Conservation (phyloP, 2,113 vertebrate species). For the Festucalex cinctus region DNA sequence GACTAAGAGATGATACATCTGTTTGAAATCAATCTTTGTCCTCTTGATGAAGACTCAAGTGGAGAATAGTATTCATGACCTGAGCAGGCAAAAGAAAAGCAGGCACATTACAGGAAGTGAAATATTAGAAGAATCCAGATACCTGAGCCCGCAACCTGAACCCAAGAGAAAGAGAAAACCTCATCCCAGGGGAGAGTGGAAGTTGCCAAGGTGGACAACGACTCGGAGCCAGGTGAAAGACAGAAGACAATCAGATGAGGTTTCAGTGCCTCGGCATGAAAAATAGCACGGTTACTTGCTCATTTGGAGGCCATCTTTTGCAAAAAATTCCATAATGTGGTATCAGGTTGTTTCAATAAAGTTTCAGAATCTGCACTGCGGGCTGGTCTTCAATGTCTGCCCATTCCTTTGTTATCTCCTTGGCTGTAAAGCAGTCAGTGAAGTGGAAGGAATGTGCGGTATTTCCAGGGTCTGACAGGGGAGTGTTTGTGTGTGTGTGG, state of each 20-base stretch:
- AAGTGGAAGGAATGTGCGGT: constrained; percentile 71
- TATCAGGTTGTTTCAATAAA: constrained; percentile 33
- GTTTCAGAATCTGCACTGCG: constrained; percentile 30
- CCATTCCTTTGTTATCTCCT: constrained; percentile 70
- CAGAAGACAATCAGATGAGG: constrained; percentile 47
- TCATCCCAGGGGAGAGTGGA: constrained; percentile 66
- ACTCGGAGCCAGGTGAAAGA: constrained; percentile 28
- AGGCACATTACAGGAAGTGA: constrained; percentile 57
- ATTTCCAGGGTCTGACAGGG: constrained; percentile 65
- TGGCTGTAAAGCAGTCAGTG: constrained; percentile 60
- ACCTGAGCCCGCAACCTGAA: constrained; percentile 65
- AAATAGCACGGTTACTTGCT: constrained; percentile 38
- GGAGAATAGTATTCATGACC: constrained; percentile 60
- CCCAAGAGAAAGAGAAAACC: constrained; percentile 66
- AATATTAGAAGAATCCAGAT: constrained; percentile 62
- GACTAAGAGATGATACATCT: constrained; percentile 47
- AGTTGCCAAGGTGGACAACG: constrained; percentile 26
- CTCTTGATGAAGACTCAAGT: constrained; percentile 48
- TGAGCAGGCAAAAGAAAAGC: constrained; percentile 50
- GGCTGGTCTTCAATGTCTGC: constrained; percentile 46
- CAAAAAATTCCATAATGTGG: constrained; percentile 41
- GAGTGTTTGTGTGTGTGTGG: constrained; percentile 25
- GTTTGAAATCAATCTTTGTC: constrained; percentile 55
- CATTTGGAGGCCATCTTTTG: constrained; percentile 39
- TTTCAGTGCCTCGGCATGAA: constrained; percentile 64